These are phyloP conservation scores for Salvelinus sp. DNA, from an alignment of 2,113 vertebrate species.

Conservation along the genomic window DNA sequence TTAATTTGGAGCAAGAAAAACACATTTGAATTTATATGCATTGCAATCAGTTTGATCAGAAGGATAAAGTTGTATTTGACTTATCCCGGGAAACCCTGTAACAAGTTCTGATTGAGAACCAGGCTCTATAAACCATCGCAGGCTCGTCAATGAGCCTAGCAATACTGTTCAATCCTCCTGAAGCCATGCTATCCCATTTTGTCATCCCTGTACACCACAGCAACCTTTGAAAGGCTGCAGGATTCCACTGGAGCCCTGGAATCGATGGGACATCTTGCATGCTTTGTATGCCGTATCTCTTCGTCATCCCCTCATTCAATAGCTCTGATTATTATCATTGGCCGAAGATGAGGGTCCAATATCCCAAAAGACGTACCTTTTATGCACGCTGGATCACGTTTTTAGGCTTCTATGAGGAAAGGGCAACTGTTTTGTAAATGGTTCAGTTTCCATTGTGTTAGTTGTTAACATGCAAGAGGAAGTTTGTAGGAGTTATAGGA, in stretches of 20 bases:
- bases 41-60: too few relatives aligned
- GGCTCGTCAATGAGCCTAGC: slow-evolving; percentile 7
- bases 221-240: slow-evolving; percentile 50
- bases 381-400: slow-evolving; percentile 56
- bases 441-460: slow-evolving; percentile 33
- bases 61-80: too few relatives aligned
- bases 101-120: too few relatives aligned
- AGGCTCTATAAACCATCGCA: background rate
- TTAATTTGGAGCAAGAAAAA: too few relatives aligned
- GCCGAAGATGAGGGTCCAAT: slow-evolving; percentile 50
- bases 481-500: background rate
- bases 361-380: slow-evolving; percentile 57
- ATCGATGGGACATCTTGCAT: slow-evolving; percentile 30
- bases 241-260: slow-evolving; percentile 44
- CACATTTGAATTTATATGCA: too few relatives aligned
- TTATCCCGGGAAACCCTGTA: too few relatives aligned
- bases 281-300: slow-evolving; percentile 55
- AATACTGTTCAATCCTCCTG: background rate
- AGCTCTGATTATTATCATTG: slow-evolving; percentile 63
- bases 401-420: slow-evolving; percentile 48
- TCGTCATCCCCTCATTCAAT: slow-evolving; percentile 57
- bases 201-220: slow-evolving; percentile 28
- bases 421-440: slow-evolving; percentile 50
- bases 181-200: slow-evolving; percentile 38
- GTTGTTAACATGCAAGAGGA: background rate